phyloP scores from a whole-genome alignment of 2,797 vertebrate genomes.

The Zenarchopterus dispar region DNA sequence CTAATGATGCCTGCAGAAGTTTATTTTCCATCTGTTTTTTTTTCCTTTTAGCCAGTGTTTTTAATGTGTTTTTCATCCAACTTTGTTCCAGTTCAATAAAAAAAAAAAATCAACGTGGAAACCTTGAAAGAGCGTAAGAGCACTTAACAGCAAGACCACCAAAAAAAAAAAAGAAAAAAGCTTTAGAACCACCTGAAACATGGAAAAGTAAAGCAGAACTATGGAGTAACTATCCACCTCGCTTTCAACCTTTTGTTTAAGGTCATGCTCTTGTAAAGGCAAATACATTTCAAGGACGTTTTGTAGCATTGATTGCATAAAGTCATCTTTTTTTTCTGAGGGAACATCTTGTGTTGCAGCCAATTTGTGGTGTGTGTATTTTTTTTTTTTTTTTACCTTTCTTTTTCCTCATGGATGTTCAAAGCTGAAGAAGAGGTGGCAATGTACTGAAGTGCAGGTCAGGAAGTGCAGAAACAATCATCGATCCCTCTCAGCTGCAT shows the following conservation, averaged over 20 bases:
- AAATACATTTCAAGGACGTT: conserved; percentile 57
- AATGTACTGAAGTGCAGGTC: conserved; percentile 39
- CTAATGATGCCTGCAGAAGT: conserved; percentile 31
- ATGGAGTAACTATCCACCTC: conserved; percentile 19
- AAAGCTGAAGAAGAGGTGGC: conserved; percentile 38
- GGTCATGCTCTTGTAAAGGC: conserved; percentile 14
- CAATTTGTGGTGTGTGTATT: conserved; percentile 24
- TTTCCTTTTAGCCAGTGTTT: conserved; percentile 16
- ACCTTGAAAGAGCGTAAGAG: conserved; percentile 14
- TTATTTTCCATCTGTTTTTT: conserved; percentile 14
- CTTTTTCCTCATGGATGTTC: conserved; percentile 19
- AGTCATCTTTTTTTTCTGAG: conserved; percentile 39
- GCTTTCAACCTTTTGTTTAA: conserved; percentile 46
- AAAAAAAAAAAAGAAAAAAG: background rate
- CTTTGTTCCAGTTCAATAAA: conserved; percentile 2
- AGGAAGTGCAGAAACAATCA: conserved; percentile 52
- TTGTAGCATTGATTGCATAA: conserved; percentile 19
- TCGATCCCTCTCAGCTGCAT: conserved; percentile 63
- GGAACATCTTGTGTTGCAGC: conserved; percentile 46
- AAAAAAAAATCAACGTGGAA: conserved; percentile 31
- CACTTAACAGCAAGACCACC: conserved; percentile 3
- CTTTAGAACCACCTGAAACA: conserved; percentile 20
- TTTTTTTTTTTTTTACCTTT: background rate
- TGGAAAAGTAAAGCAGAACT: conserved; percentile 31
- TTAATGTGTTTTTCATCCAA: conserved; percentile 20